Evolutionary conservation across 1,140 invertebrate genomes (phyloP).

Genomic region (Trichonephila inaurata): DNA sequence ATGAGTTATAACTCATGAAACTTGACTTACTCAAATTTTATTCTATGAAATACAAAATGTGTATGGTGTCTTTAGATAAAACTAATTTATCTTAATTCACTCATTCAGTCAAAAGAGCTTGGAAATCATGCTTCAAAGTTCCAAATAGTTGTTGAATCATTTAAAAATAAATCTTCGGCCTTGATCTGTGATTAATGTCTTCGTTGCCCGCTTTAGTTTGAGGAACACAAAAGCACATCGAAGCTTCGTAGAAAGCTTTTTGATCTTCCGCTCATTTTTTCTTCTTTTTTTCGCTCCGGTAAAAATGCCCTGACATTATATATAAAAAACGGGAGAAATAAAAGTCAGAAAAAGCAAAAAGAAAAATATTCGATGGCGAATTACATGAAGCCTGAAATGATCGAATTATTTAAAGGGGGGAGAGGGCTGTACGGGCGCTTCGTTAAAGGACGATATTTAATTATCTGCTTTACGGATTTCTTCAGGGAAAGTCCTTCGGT

Average conservation of each 20-base stretch:
- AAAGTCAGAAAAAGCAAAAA: constrained; percentile 27
- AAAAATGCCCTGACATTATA: background rate
- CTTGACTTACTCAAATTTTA: background rate
- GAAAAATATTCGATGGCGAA: constrained; percentile 43
- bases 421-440: background rate
- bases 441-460: constrained; percentile 66
- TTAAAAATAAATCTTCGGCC: constrained; percentile 50
- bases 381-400: constrained; percentile 69
- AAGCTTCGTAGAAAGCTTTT: constrained; percentile 1
- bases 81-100: constrained; percentile 9
- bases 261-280: constrained; percentile 28
- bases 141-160: constrained; percentile 12
- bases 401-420: constrained; percentile 70
- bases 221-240: background rate
- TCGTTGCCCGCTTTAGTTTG: background rate
- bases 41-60: background rate
- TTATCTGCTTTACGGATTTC: constrained; percentile 72
- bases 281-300: background rate
- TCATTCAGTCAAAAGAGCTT: background rate
- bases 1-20: background rate
- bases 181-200: constrained; percentile 53
- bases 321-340: constrained; percentile 2
- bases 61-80: background rate
- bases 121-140: background rate
- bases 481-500: constrained; percentile 34